phyloP scores from a whole-genome alignment of 2,113 vertebrate genomes.

The Equus przewalskii region DNA sequence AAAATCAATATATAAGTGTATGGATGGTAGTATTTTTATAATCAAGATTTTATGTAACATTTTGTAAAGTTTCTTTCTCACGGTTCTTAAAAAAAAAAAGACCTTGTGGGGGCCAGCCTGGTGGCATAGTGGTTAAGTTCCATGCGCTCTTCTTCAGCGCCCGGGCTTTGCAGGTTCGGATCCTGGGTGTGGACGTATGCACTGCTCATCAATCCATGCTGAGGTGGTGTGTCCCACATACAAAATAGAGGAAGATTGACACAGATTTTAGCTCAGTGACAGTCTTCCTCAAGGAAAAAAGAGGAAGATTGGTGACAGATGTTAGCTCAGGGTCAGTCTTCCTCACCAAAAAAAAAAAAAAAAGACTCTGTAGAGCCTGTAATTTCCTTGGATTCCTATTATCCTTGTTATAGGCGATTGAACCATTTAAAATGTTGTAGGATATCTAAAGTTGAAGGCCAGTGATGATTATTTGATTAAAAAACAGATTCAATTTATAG shows the following conservation, averaged over 20 bases:
- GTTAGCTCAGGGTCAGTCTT: no score
- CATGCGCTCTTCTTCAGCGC: no score
- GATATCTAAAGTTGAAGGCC: background rate
- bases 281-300: no score
- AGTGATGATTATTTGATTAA: background rate
- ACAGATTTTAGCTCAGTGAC: no score
- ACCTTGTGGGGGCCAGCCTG: background rate
- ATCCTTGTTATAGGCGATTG: conserved; percentile 73
- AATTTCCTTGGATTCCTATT: conserved; percentile 76
- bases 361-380: conserved; percentile 52
- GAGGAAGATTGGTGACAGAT: no score
- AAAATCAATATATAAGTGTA: conserved; percentile 73
- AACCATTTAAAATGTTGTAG: conserved; percentile 68
- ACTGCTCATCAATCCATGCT: no score
- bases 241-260: no score
- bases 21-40: conserved; percentile 78
- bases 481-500: background rate
- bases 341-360: background rate
- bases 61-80: conserved; percentile 83
- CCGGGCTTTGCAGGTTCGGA: no score
- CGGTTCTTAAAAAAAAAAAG: conserved; percentile 57
- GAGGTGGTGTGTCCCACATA: no score
- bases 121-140: no score
- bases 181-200: no score
- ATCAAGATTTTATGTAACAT: conserved; percentile 69